phyloP scores from a whole-genome alignment of 2,113 vertebrate genomes.

The Salvator merianae region DNA sequence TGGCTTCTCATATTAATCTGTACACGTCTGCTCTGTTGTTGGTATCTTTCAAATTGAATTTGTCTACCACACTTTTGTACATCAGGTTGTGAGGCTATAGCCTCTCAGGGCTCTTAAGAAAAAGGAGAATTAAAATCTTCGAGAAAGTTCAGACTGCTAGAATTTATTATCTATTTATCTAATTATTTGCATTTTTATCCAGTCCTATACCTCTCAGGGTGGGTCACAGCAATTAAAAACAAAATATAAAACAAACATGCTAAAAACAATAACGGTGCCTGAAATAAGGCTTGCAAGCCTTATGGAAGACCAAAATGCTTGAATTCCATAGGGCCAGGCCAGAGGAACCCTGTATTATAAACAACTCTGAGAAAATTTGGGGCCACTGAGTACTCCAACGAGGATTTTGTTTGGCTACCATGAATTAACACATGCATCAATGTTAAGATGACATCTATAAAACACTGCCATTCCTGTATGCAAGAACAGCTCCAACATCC shows the following conservation, averaged over 20 bases:
- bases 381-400: neutral
- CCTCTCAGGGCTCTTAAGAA: neutral
- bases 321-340: no score
- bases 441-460: constrained; percentile 35
- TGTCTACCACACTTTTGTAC: no score
- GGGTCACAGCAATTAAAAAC: no score
- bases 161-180: no score
- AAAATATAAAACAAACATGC: no score
- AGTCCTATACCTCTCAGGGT: no score
- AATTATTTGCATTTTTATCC: no score
- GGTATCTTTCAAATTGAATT: no score
- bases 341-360: neutral
- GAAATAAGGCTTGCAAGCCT: no score
- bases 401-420: constrained; percentile 15
- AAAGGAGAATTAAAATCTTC: neutral
- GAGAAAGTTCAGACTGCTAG: neutral
- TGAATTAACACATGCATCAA: constrained; percentile 42
- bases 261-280: no score
- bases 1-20: neutral
- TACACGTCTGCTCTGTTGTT: neutral
- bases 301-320: no score
- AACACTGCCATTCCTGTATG: constrained; percentile 20
- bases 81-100: no score
- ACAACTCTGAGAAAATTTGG: neutral
- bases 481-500: constrained; percentile 25